These are phyloP conservation scores for Hozukius guyotensis DNA, from an alignment of 2,797 vertebrate species.

Conservation along the genomic window DNA sequence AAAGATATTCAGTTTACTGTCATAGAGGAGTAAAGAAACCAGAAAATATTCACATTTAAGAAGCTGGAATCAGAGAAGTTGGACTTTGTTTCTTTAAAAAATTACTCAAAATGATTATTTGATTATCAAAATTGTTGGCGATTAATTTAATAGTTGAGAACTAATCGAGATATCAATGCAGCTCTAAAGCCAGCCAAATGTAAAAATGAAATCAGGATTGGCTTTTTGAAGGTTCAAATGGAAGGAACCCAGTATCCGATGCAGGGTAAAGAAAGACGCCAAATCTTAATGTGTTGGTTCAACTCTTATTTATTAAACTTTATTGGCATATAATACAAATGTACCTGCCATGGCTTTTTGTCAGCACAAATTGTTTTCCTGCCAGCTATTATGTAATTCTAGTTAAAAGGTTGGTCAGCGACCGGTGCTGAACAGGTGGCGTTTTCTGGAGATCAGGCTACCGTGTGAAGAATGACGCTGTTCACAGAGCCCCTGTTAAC, in stretches of 20 bases:
- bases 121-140: no score
- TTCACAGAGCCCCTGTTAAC: slow-evolving; percentile 3
- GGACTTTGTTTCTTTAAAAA: no score
- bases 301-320: not conserved
- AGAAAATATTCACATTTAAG: no score
- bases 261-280: not conserved
- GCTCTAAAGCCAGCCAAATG: not conserved
- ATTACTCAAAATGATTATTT: no score
- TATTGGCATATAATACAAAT: not conserved
- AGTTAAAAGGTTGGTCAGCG: not conserved
- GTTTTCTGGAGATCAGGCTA: slow-evolving; percentile 37
- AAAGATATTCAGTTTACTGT: no score
- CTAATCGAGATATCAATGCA: no score
- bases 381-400: slow-evolving; percentile 5
- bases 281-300: not conserved
- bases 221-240: not conserved
- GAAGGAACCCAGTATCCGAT: not conserved
- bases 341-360: not conserved
- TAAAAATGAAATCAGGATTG: not conserved
- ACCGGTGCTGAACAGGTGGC: slow-evolving; percentile 41
- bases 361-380: not conserved
- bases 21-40: no score
- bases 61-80: no score
- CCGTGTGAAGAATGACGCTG: slow-evolving; percentile 24
- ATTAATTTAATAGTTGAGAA: no score